Evolutionary conservation across 1,140 invertebrate species (phyloP).

Genomic region (Sminthurides bifidus): DNA sequence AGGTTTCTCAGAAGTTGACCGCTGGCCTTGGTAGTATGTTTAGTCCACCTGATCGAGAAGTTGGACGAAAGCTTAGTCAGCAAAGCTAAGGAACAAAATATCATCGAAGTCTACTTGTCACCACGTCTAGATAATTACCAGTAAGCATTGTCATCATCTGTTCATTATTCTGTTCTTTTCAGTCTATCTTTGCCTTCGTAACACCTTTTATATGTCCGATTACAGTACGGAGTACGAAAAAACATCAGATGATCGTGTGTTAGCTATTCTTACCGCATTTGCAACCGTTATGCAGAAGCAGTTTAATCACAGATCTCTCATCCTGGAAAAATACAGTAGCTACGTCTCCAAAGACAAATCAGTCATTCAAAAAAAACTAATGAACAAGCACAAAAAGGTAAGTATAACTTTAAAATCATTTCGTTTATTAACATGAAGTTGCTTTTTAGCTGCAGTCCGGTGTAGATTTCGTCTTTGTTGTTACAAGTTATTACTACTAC

Average conservation of each 20-base stretch:
- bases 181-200: constrained; percentile 7
- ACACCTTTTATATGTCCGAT: constrained; percentile 29
- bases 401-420: background rate
- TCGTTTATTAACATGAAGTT: background rate
- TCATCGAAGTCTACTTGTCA: constrained; percentile 58
- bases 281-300: constrained; percentile 64
- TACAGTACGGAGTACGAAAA: constrained; percentile 58
- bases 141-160: constrained; percentile 41
- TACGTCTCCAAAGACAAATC: constrained; percentile 77
- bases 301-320: constrained; percentile 48
- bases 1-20: constrained; percentile 79
- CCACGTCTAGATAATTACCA: constrained; percentile 57
- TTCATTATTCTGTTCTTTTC: constrained; percentile 11
- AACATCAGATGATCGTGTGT: constrained; percentile 53
- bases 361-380: constrained; percentile 53
- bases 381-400: constrained; percentile 58
- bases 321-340: constrained; percentile 56
- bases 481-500: background rate
- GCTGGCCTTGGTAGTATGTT: constrained; percentile 78
- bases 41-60: constrained; percentile 67
- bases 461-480: background rate
- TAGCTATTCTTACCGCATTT: constrained; percentile 61
- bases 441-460: background rate
- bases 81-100: constrained; percentile 61
- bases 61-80: constrained; percentile 70